Base-by-base conservation (phyloP, 2,797 vertebrate genomes). In the Brachyalestes nurse region DNA sequence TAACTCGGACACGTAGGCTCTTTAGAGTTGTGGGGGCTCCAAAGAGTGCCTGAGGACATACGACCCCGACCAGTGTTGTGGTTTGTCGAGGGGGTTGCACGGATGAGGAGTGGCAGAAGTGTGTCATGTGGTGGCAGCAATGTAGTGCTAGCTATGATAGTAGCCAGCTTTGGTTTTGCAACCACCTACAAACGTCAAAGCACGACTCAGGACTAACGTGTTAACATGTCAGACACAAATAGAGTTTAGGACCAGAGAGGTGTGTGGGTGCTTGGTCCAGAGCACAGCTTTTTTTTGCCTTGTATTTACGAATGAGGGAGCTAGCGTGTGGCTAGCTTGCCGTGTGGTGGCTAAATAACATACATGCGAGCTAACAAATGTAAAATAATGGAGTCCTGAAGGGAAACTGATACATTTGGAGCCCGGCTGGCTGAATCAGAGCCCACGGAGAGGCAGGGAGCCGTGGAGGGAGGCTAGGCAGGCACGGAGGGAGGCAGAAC, bases 81-180 rank as follows among this genome's bases (percentile, higher is more conserved):
- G 40, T 71, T 47, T 16, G 62, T 8, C 12, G 45, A 47, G 45
- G 45, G 12, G 45, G 7, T 8, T 12, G 45, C 7, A 19, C 53
- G 53, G 66, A 55, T 81, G 78, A 76, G 71, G 80, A 83, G 75
- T 55, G 73, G 34, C 72, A 79, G 45, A 69, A 51, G 47, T 60
- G 45, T 80, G 80, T 79, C 78, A 62, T 77, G 55, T 69, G 78
- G 60, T 62, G 58, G 49, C 58, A 67, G 38, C 25, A 51, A 10
- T 58, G 75, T 80, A 64, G 28, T 38, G 69, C 23, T 16, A 71
- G 49, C 13, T 14, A 23, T 72, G 66, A n/a, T 23, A 3, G 34
- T 47, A 28, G 23, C 58, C 25, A 25, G 60, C 58, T 61, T 23
- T 21, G 23, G 25, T 17, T 16, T 51, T 17, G 21, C 77, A 40